Percentiles rank a stretch among this genome's conserved stretches.
Conservation (phyloP, 2,797 vertebrate species). For the Propithecus deckenii region DNA sequence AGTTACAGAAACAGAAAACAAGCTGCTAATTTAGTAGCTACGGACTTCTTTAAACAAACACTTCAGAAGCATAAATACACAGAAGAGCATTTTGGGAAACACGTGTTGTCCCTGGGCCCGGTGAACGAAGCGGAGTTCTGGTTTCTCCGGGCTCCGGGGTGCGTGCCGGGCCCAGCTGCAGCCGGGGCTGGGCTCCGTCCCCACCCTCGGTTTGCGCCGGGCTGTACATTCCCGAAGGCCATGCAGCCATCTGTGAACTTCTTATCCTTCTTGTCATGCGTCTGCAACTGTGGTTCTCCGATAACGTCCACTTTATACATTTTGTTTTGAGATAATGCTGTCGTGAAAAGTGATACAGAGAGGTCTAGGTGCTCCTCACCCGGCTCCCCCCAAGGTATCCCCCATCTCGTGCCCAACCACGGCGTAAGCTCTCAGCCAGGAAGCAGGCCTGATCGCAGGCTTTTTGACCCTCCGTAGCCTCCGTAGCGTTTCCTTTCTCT, state of each 20-base stretch:
- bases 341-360: background rate
- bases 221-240: background rate
- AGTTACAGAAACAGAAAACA: conserved; percentile 51
- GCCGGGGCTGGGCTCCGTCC: fast-evolving
- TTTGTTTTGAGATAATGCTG: background rate
- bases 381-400: fast-evolving
- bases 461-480: background rate
- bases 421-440: background rate
- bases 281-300: background rate
- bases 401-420: background rate
- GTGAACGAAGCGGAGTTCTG: background rate
- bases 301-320: background rate
- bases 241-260: background rate
- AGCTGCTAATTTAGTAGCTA: conserved; percentile 56
- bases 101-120: background rate
- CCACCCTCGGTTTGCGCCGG: background rate
- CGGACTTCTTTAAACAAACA: conserved; percentile 57
- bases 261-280: background rate
- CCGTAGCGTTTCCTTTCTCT: background rate
- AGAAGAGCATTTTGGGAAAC: background rate
- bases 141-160: background rate
- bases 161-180: fast-evolving
- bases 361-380: no score
- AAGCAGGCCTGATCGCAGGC: background rate
- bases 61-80: background rate